Percentiles rank a stretch among this genome's conserved stretches.
Conservation (phyloP, 2,797 vertebrate genomes). For the Hyperoplus lanceolatus region DNA sequence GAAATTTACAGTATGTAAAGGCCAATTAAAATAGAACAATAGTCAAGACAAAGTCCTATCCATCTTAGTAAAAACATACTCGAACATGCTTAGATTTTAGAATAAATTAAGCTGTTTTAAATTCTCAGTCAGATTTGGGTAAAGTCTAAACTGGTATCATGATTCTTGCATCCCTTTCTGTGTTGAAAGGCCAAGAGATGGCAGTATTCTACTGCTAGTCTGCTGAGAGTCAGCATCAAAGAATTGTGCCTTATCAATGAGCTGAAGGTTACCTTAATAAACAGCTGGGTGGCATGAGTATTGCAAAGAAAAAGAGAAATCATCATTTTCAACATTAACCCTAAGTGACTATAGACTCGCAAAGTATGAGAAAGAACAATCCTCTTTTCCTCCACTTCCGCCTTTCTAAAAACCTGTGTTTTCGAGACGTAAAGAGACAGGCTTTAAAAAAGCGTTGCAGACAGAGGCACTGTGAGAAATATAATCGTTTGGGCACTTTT, state of each 20-base stretch:
- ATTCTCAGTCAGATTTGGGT: neutral
- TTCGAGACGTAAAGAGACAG: too few species aligned
- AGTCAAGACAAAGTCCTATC: neutral
- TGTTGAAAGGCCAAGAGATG: conserved; percentile 44
- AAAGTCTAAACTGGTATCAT: neutral
- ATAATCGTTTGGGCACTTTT: neutral
- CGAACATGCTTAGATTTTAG: neutral
- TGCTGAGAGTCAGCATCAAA: neutral
- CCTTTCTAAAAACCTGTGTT: too few species aligned
- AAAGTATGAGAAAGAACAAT: too few species aligned
- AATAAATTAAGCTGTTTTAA: neutral
- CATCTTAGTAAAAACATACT: neutral
- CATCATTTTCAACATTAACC: too few species aligned
- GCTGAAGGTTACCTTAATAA: neutral
- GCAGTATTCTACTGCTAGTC: conserved; percentile 29
- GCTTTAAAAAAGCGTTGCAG: too few species aligned
- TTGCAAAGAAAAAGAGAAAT: neutral
- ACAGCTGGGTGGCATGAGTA: neutral
- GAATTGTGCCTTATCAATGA: neutral
- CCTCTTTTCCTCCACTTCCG: too few species aligned
- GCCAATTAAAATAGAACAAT: neutral
- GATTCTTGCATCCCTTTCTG: neutral
- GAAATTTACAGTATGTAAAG: neutral
- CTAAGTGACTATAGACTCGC: too few species aligned
- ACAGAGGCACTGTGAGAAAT: too few species aligned